Conservation (phyloP, 2,888 invertebrate species). For the Galerucella calmariensis region DNA sequence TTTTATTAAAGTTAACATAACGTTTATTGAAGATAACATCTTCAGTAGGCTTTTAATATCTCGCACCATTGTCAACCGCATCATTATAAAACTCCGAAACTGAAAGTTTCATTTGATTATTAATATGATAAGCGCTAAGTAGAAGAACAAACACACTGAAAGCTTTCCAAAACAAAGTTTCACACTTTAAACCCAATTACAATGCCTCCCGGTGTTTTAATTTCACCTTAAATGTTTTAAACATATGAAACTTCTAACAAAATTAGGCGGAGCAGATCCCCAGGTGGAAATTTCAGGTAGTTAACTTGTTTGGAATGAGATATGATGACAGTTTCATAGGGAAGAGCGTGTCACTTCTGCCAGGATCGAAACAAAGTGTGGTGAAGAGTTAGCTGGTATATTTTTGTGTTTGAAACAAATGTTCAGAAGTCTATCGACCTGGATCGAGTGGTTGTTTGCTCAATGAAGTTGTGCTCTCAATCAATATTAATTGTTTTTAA, state of each 20-base stretch:
- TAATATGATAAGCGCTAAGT: neutral
- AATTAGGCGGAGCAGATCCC: constrained; percentile 29
- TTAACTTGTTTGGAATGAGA: constrained; percentile 49
- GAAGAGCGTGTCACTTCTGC: constrained; percentile 45
- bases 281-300: constrained; percentile 47
- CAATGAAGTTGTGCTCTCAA: too few relatives aligned
- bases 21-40: too few relatives aligned
- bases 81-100: neutral
- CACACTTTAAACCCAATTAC: constrained; percentile 21
- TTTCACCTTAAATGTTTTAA: constrained; percentile 31
- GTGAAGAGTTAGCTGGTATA: too few relatives aligned
- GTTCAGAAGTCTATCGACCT: too few relatives aligned
- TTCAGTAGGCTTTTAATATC: too few relatives aligned
- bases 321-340: constrained; percentile 52
- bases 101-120: constrained; percentile 2
- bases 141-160: neutral
- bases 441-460: too few relatives aligned
- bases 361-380: neutral
- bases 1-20: too few relatives aligned
- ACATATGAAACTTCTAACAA: constrained; percentile 24
- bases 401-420: too few relatives aligned
- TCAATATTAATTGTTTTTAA: too few relatives aligned
- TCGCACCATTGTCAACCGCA: too few relatives aligned
- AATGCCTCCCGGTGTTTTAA: constrained; percentile 32
- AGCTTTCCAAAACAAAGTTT: constrained; percentile 21